Evolutionary conservation across 2,113 vertebrate species (phyloP), one percentile per base, ranked within the genome.

Genomic region (Boleophthalmus pectinirostris): DNA sequence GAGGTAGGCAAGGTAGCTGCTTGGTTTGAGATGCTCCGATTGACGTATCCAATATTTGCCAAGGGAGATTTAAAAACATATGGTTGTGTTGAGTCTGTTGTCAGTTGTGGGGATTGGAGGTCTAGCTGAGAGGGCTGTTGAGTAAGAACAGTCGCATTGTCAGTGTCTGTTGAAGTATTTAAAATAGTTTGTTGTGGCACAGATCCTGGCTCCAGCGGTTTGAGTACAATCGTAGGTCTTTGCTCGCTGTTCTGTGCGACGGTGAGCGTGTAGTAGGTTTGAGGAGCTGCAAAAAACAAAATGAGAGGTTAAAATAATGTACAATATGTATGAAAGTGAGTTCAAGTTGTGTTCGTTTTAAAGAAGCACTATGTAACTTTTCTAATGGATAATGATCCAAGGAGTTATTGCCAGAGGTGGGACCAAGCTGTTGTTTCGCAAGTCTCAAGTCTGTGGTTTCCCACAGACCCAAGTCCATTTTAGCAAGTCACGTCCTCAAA

Each of bases 191-290:
- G 23, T 20, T 63, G 66, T 14, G 58, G 56, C n/a, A n/a, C n/a
- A n/a, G n/a, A n/a, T n/a, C n/a, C n/a, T n/a, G n/a, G n/a, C 15
- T 76, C 58, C 43, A 68, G 33, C 0, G 69, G 35, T 25, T 66
- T 68, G 0, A 8, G 1, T 0, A 46, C 15, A 57, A 69, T 5
- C 23, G 56, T 33, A 21, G 67, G 53, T 8, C 14, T 18, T 5
- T 1, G 7, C 6, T 51, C n/a, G 0, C 16, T 51, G 0, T 23
- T 20, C 33, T 63, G 38, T 25, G 2, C 61, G 1, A 72, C 5
- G 0, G 70, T 80, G 5, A 89, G 65, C 0, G 80, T 86, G 5
- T 85, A 90, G 57, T 66, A 77, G 46, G 86, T 83, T 1, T 81
- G 43, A 20, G 73, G 66, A 47, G 23, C 87, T 90, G 82, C 16